Conservation (phyloP, 2,888 invertebrate species). For the Sericinus montela region DNA sequence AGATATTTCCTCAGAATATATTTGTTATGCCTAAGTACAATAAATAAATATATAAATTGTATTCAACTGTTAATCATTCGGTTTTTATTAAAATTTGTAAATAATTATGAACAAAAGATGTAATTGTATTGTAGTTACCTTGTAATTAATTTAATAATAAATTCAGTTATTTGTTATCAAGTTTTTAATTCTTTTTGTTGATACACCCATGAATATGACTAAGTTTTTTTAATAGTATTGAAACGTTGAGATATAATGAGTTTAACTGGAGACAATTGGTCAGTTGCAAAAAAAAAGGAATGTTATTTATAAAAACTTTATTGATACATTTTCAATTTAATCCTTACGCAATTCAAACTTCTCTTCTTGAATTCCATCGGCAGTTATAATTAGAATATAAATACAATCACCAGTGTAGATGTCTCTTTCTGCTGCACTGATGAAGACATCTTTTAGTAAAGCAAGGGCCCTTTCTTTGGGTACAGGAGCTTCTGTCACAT, state of each 20-base stretch:
- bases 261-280: too few relatives aligned
- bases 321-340: constrained; percentile 76
- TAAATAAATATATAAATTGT: constrained; percentile 68
- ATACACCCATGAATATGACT: not conserved
- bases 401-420: constrained; percentile 98
- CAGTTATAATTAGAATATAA: constrained; percentile 91
- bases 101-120: constrained; percentile 64
- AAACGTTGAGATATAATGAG: too few relatives aligned
- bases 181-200: constrained; percentile 28
- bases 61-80: constrained; percentile 39
- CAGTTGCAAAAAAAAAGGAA: constrained; percentile 16
- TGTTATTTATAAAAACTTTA: constrained; percentile 31
- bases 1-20: constrained; percentile 70
- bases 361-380: constrained; percentile 87
- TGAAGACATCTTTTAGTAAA: constrained; percentile 96
- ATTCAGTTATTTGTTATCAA: constrained; percentile 57
- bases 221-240: not conserved
- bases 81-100: constrained; percentile 54
- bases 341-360: constrained; percentile 92
- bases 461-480: constrained; percentile 89
- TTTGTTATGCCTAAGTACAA: constrained; percentile 78
- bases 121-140: constrained; percentile 62
- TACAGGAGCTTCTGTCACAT: constrained; percentile 81
- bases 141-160: constrained; percentile 60
- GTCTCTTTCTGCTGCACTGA: constrained; percentile 98